These are phyloP conservation scores for Neoaliturus tenellus DNA, from an alignment of 2,888 invertebrate species.

Conservation along the genomic window DNA sequence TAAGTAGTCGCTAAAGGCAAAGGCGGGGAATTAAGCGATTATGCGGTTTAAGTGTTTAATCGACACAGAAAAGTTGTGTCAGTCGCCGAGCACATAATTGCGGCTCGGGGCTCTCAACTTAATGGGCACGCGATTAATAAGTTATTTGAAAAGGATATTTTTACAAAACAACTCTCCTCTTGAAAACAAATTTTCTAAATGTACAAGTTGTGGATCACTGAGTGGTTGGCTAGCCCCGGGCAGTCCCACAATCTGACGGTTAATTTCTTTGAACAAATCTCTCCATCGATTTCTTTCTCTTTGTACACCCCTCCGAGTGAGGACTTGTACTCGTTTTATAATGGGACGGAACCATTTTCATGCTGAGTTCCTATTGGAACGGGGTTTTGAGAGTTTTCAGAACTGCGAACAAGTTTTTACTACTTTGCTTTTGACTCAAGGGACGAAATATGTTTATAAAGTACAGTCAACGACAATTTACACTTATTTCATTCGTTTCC, in stretches of 20 bases:
- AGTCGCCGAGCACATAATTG: neutral
- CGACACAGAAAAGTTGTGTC: neutral
- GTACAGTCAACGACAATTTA: too few species aligned
- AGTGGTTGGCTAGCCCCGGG: slow-evolving; percentile 36
- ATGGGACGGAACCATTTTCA: too few species aligned
- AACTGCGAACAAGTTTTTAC: too few species aligned
- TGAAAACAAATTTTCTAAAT: slow-evolving; percentile 21
- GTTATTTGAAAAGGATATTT: slow-evolving; percentile 37
- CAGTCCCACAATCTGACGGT: neutral
- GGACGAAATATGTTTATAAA: too few species aligned
- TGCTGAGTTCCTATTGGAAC: too few species aligned
- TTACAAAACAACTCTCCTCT: slow-evolving; percentile 43
- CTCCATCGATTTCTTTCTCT: slow-evolving; percentile 21
- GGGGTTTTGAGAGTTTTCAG: too few species aligned
- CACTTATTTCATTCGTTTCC: too few species aligned
- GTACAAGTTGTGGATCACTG: slow-evolving; percentile 29
- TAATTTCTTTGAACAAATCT: slow-evolving; percentile 39
- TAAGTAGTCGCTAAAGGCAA: neutral
- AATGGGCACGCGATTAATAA: slow-evolving; percentile 27
- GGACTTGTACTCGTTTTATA: too few species aligned
- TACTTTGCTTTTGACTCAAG: too few species aligned
- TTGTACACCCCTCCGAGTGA: too few species aligned
- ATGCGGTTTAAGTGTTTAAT: slow-evolving; percentile 17
- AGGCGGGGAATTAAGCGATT: neutral
- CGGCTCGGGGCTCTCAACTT: neutral